Base-by-base conservation (phyloP, 1,140 invertebrate species). In the Harlomillsia oculata region DNA sequence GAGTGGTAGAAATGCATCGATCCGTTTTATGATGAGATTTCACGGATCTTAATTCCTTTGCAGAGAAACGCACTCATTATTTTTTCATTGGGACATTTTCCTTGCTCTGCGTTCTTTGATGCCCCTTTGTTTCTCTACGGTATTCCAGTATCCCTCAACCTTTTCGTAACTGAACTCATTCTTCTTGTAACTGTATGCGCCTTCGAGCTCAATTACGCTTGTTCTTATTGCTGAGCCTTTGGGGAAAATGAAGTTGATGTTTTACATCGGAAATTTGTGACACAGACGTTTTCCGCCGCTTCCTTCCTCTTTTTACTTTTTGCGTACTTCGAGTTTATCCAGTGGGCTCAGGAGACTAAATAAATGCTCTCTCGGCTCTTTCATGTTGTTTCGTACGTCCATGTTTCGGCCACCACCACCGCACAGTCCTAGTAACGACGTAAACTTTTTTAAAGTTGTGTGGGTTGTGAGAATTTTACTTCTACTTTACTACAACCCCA, bases 11-110 rank as follows among this genome's bases (percentile, higher is more conserved):
- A 49, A 53, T 43, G 41, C 59, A 61, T 56, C 48, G 53, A 60
- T 53, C 59, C 59, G 39, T 61, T 49, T 53, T 53, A 56, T 61
- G 59, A 61, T 61, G 59, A 56, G 59, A 61, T 61, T 61, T 61
- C 43, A 61, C 59, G 59, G 53, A 29, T 53, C 59, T 56, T 61
- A 56, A 61, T 61, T 61, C 48, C 49, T 61, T 21, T 18, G 40
- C 23, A 48, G 37, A 43, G 40, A 48, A 45, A 28, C 41, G 58
- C 34, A 56, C 59, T 61, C 59, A 61, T 61, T 56, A 56, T 61
- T 61, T 61, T 61, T 61, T 61, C 59, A 60, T 60, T 52, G 52
- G 45, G 53, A 48, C 25, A 20, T 41, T 41, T 14, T n/a, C 25
- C 25, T 29, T 53, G 37, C 34, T 48, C 34, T 48, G 29, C n/a